These are phyloP conservation scores for Diaperis boleti DNA, from an alignment of 2,888 invertebrate genomes.

Conservation along the genomic window DNA sequence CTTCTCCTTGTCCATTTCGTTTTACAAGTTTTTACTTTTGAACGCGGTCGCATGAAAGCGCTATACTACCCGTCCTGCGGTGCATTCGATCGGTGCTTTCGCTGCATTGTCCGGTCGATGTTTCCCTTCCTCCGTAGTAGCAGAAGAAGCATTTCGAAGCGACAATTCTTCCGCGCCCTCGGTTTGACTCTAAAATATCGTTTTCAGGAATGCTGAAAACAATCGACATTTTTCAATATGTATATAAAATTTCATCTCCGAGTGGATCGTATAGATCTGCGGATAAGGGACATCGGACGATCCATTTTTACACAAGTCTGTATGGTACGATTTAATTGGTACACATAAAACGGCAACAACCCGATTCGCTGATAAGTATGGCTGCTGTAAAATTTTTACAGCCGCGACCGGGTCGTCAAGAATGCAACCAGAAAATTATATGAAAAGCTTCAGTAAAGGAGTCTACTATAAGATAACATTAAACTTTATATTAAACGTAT, in stretches of 20 bases:
- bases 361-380: conserved; percentile 29
- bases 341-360: conserved; percentile 26
- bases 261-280: conserved; percentile 8
- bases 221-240: conserved; percentile 31
- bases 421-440: not conserved
- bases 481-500: too few relatives aligned
- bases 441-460: not conserved
- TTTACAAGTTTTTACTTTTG: conserved; percentile 56
- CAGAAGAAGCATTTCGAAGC: conserved; percentile 44
- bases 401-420: not conserved
- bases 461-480: too few relatives aligned
- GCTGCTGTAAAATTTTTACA: conserved; percentile 35
- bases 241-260: conserved; percentile 30
- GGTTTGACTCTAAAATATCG: conserved; percentile 33
- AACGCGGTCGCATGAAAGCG: conserved; percentile 46
- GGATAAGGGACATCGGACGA: conserved; percentile 17
- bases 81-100: conserved; percentile 32
- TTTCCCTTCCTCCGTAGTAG: conserved; percentile 40
- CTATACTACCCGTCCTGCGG: conserved; percentile 46
- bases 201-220: conserved; percentile 39
- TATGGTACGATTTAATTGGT: conserved; percentile 35
- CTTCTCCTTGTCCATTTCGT: conserved; percentile 50
- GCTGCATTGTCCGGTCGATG: conserved; percentile 30
- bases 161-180: conserved; percentile 44
- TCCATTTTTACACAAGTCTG: conserved; percentile 15